A percentile compares a stretch with the other conserved stretches of the same genome.
These are phyloP conservation scores for Anguilla marmorata DNA, from an alignment of 2,797 vertebrate genomes.

Conservation along the genomic window DNA sequence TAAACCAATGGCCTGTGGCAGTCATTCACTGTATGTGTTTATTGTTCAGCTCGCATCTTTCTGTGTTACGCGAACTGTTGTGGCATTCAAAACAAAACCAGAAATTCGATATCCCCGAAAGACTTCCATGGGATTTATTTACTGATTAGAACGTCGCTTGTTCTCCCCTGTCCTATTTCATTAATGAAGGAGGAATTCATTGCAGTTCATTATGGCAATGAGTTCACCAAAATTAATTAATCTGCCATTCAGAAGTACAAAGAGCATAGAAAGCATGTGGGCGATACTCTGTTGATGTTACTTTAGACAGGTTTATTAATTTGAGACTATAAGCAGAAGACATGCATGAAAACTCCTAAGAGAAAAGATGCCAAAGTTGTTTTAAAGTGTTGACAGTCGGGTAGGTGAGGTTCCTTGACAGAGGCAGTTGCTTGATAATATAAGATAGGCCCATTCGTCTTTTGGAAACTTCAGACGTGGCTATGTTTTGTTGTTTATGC, in stretches of 20 bases:
- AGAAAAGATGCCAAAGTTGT: slow-evolving; percentile 36
- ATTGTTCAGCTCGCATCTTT: slow-evolving; percentile 22
- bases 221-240: slow-evolving; percentile 58
- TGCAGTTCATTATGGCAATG: slow-evolving; percentile 51
- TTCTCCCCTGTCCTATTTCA: slow-evolving; percentile 48
- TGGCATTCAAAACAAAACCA: slow-evolving; percentile 39
- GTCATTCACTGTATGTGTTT: slow-evolving; percentile 33
- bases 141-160: slow-evolving; percentile 42
- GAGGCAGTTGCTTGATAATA: slow-evolving; percentile 28
- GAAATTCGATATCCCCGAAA: slow-evolving; percentile 32
- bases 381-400: slow-evolving; percentile 29
- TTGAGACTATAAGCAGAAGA: slow-evolving; percentile 43
- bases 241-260: slow-evolving; percentile 33
- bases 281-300: slow-evolving; percentile 16
- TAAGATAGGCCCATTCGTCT: slow-evolving; percentile 52
- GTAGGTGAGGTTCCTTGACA: slow-evolving; percentile 9
- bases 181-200: slow-evolving; percentile 59
- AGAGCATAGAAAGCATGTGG: background rate
- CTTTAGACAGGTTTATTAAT: slow-evolving; percentile 25
- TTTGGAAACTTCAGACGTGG: slow-evolving; percentile 48
- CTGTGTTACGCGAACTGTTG: slow-evolving; percentile 20
- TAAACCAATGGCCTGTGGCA: slow-evolving; percentile 14
- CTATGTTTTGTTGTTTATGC: slow-evolving; percentile 52
- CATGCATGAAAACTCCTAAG: slow-evolving; percentile 32
- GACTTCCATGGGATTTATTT: slow-evolving; percentile 40